These are phyloP conservation scores for Muntiacus reevesi DNA, from an alignment of 2,113 vertebrate species.

Conservation along the genomic window DNA sequence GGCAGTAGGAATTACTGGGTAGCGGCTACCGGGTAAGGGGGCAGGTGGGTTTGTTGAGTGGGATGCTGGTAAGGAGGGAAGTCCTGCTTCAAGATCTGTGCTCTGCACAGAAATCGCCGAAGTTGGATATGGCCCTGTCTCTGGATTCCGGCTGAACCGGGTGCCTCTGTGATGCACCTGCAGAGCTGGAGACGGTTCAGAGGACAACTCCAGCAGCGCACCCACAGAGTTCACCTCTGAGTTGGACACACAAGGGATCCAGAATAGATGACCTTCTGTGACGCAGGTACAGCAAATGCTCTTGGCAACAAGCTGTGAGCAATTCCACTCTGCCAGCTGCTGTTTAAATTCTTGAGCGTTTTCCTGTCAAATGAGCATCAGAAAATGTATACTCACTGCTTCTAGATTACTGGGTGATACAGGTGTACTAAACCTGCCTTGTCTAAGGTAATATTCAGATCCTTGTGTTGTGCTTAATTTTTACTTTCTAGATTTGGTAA, in stretches of 20 bases:
- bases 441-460: not conserved
- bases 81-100: not conserved
- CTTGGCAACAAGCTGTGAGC: not conserved
- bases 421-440: not conserved
- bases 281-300: not conserved
- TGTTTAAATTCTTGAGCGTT: not conserved
- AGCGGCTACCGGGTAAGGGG: not conserved
- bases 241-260: not conserved
- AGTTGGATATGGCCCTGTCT: not conserved
- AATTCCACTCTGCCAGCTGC: not conserved
- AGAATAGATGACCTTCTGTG: not conserved
- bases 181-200: not conserved
- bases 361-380: not conserved
- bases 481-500: conserved; percentile 11
- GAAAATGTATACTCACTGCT: not conserved
- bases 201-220: not conserved
- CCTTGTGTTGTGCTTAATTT: not conserved
- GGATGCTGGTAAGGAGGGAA: not conserved
- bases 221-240: not conserved
- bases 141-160: not conserved
- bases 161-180: not conserved
- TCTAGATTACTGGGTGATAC: not conserved
- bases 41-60: not conserved
- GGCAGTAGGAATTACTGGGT: not conserved
- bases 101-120: not conserved